Conservation (phyloP, 1,140 invertebrate genomes). For the Neotoxoptera formosana region DNA sequence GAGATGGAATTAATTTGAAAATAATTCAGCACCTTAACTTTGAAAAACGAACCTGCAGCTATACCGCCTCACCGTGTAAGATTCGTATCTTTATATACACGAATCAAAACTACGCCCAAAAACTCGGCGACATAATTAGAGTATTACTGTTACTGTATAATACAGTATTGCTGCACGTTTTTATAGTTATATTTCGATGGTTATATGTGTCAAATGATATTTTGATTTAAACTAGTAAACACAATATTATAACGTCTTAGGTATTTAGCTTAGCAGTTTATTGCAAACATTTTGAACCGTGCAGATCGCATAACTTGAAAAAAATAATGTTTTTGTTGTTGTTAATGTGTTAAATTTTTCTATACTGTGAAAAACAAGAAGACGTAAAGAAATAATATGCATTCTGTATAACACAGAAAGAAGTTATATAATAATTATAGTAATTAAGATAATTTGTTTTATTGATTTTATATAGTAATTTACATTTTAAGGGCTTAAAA, state of each 20-base stretch:
- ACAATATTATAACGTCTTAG: not conserved
- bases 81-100: not conserved
- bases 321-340: not conserved
- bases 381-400: too few species aligned
- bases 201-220: not conserved
- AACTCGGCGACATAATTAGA: not conserved
- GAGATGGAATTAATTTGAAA: conserved; percentile 49
- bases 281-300: not conserved
- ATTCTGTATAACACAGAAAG: too few species aligned
- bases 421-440: not conserved
- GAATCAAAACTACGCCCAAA: not conserved
- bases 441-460: not conserved
- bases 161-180: not conserved
- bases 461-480: not conserved
- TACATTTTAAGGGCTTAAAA: not conserved
- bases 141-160: too few species aligned
- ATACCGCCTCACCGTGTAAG: too few species aligned
- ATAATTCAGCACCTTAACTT: conserved; percentile 34
- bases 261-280: not conserved
- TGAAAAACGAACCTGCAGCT: conserved; percentile 10
- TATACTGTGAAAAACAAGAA: too few species aligned
- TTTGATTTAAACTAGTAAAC: not conserved
- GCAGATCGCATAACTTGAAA: not conserved
- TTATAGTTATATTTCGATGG: not conserved
- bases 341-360: too few species aligned